Percentiles rank a stretch among this genome's conserved stretches.
These are phyloP conservation scores for Eumacrocentrus americanus DNA, from an alignment of 2,888 invertebrate species.

Conservation along the genomic window DNA sequence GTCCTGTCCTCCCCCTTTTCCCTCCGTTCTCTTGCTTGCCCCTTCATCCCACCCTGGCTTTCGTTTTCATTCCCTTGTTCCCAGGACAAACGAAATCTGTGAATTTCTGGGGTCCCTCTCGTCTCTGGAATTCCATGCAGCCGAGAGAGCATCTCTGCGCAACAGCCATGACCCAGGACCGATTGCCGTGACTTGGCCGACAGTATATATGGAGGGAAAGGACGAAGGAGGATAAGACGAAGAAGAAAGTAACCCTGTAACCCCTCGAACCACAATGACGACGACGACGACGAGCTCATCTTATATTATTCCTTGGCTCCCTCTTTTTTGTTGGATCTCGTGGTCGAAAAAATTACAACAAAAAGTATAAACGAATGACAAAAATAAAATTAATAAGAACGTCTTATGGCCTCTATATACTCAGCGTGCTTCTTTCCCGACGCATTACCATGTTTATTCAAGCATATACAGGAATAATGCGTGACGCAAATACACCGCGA, in stretches of 20 bases:
- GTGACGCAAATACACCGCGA: neutral
- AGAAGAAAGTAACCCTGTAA: constrained; percentile 34
- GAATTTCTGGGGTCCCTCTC: constrained; percentile 45
- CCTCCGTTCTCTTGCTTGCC: constrained; percentile 11
- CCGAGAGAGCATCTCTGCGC: constrained; percentile 18
- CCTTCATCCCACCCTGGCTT: constrained; percentile 22
- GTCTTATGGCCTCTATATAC: neutral
- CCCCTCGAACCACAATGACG: constrained; percentile 24
- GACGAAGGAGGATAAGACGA: constrained; percentile 21
- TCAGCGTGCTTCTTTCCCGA: neutral
- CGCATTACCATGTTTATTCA: neutral
- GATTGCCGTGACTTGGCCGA: constrained; percentile 30
- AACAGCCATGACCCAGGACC: constrained; percentile 32
- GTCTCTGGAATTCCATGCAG: constrained; percentile 41
- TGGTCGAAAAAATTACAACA: neutral
- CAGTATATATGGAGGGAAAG: constrained; percentile 17
- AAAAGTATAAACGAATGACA: neutral
- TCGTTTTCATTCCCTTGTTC: constrained; percentile 35
- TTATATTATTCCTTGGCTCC: constrained; percentile 1
- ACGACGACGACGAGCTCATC: neutral
- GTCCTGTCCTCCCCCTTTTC: constrained; percentile 14
- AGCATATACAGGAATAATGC: neutral
- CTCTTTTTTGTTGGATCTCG: neutral
- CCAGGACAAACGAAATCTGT: constrained; percentile 43
- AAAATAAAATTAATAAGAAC: too few relatives aligned